Evolutionary conservation across 2,888 invertebrate species (phyloP).

Genomic region (Taphrorychus bicolor): DNA sequence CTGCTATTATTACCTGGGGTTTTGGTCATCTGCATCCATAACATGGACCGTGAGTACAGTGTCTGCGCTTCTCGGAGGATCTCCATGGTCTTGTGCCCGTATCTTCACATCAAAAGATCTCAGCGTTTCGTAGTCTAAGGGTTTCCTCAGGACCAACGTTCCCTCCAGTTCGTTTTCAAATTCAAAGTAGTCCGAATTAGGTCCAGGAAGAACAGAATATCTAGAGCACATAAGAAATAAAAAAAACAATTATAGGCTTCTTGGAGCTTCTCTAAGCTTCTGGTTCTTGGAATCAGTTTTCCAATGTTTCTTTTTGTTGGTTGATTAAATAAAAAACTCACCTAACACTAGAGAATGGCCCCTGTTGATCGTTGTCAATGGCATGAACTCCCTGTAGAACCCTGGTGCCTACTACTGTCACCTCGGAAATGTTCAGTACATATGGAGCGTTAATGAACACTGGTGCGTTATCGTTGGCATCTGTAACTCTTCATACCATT

Average conservation of each 20-base stretch:
- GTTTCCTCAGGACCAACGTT: slow-evolving; percentile 77
- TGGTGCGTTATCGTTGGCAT: slow-evolving; percentile 91
- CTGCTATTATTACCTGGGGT: slow-evolving; percentile 75
- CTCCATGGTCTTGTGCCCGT: slow-evolving; percentile 80
- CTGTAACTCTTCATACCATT: slow-evolving; percentile 67
- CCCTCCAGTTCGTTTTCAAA: slow-evolving; percentile 89
- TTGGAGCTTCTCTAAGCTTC: too few relatives aligned
- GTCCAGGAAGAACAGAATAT: slow-evolving; percentile 82
- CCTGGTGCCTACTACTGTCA: slow-evolving; percentile 72
- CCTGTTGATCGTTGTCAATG: slow-evolving; percentile 84
- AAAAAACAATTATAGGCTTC: too few relatives aligned
- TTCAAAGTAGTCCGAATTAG: slow-evolving; percentile 79
- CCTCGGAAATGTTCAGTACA: slow-evolving; percentile 83
- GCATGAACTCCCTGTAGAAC: slow-evolving; percentile 82
- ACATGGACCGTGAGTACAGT: slow-evolving; percentile 79
- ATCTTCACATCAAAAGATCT: slow-evolving; percentile 80
- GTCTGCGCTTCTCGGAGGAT: slow-evolving; percentile 78
- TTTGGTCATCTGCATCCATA: slow-evolving; percentile 91
- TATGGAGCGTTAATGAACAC: slow-evolving; percentile 83
- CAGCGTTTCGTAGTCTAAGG: slow-evolving; percentile 83
- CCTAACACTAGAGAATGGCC: slow-evolving; percentile 83
- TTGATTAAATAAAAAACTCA: too few relatives aligned
- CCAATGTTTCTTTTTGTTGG: too few relatives aligned
- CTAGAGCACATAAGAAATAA: too few relatives aligned
- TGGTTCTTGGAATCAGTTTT: too few relatives aligned